phyloP scores from a whole-genome alignment of 2,113 vertebrate genomes.

The Caloenas nicobarica region DNA sequence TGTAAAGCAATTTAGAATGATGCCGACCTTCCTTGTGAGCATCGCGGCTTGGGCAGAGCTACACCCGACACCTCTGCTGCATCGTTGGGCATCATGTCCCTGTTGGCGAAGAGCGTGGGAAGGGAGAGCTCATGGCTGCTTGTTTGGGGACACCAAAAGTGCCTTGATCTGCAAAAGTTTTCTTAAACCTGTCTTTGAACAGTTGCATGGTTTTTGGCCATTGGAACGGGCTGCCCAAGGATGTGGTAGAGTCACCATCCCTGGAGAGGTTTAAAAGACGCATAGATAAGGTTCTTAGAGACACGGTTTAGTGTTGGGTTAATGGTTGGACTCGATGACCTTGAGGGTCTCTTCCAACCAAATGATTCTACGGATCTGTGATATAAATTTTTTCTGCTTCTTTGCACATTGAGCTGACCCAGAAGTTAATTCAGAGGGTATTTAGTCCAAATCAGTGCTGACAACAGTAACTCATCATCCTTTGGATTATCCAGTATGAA shows the following conservation, averaged over 20 bases:
- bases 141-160: background rate
- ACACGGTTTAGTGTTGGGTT: too few relatives aligned
- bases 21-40: background rate
- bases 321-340: too few relatives aligned
- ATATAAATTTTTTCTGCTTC: background rate
- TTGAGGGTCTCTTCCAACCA: too few relatives aligned
- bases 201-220: too few relatives aligned
- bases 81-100: accelerated
- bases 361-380: too few relatives aligned
- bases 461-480: background rate
- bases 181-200: too few relatives aligned
- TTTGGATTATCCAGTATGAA: background rate
- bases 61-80: background rate
- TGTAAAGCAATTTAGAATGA: background rate
- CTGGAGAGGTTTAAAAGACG: too few relatives aligned
- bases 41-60: background rate
- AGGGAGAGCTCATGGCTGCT: background rate
- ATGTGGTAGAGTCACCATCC: too few relatives aligned
- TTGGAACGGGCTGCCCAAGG: too few relatives aligned
- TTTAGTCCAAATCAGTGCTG: background rate
- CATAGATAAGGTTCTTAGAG: too few relatives aligned
- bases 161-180: too few relatives aligned
- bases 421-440: background rate
- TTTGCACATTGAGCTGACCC: background rate
- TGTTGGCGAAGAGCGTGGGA: background rate